Evolutionary conservation across 2,888 invertebrate genomes (phyloP).

Genomic region (Drosophila flavopinicola): DNA sequence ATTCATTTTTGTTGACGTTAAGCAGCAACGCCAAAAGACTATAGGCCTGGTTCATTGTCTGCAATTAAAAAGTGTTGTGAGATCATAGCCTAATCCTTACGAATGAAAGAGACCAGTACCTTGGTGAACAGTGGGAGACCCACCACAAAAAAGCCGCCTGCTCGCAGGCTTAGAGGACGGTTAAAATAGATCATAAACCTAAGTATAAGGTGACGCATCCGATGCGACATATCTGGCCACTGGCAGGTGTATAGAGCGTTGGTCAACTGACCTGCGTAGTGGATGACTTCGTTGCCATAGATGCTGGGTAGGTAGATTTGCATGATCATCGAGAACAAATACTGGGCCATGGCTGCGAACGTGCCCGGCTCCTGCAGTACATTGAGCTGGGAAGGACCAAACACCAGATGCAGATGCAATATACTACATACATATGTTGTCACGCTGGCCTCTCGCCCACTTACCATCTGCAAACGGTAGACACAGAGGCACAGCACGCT

Average conservation of each 20-base stretch:
- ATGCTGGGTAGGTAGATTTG: constrained; percentile 54
- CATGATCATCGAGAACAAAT: constrained; percentile 43
- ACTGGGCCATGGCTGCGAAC: constrained; percentile 41
- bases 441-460: background rate
- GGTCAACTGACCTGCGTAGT: constrained; percentile 30
- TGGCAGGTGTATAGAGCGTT: constrained; percentile 34
- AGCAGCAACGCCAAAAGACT: constrained; percentile 59
- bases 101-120: background rate
- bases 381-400: constrained; percentile 6
- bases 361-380: constrained; percentile 14
- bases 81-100: background rate
- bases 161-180: constrained; percentile 28
- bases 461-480: constrained; percentile 53
- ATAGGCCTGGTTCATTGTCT: constrained; percentile 62
- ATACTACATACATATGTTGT: too few species aligned
- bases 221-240: constrained; percentile 52
- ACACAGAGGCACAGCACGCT: constrained; percentile 51
- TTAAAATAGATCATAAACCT: constrained; percentile 53
- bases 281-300: constrained; percentile 53
- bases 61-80: constrained; percentile 16
- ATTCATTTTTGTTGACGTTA: constrained; percentile 34
- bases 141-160: constrained; percentile 19
- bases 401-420: background rate
- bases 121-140: constrained; percentile 29
- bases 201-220: constrained; percentile 40